Conservation (phyloP, 1,140 invertebrate species). For the Drosophila pachea region DNA sequence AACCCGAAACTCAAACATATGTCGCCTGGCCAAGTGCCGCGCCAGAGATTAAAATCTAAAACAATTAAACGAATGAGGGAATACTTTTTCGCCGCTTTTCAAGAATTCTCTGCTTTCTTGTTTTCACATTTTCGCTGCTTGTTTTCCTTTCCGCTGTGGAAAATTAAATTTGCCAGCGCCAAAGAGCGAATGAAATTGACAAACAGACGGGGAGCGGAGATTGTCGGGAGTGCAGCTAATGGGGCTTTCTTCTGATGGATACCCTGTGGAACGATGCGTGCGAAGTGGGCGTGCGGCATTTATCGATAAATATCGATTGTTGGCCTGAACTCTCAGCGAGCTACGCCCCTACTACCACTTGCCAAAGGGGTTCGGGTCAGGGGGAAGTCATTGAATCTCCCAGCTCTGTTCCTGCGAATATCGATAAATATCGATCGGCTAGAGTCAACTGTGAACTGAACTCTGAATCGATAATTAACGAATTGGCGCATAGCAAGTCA, state of each 20-base stretch:
- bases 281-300: not conserved
- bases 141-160: not conserved
- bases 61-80: constrained; percentile 67
- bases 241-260: not conserved
- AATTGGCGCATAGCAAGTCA: not conserved
- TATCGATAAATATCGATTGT: no score
- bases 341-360: no score
- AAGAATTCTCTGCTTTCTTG: not conserved
- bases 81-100: constrained; percentile 25
- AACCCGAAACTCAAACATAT: constrained; percentile 50
- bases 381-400: no score
- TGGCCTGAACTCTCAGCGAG: no score
- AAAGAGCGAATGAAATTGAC: constrained; percentile 14
- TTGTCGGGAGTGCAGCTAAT: constrained; percentile 23
- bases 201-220: constrained; percentile 9
- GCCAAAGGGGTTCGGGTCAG: no score
- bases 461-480: not conserved
- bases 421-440: no score
- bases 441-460: no score
- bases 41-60: constrained; percentile 72
- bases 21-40: constrained; percentile 23
- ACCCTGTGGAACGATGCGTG: not conserved
- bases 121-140: no score
- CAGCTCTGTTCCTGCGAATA: not conserved
- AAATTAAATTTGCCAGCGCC: constrained; percentile 29